Conservation (phyloP, 30 jellyfish, hydroid and myxozoan species). For the Rhopilema esculentum region DNA sequence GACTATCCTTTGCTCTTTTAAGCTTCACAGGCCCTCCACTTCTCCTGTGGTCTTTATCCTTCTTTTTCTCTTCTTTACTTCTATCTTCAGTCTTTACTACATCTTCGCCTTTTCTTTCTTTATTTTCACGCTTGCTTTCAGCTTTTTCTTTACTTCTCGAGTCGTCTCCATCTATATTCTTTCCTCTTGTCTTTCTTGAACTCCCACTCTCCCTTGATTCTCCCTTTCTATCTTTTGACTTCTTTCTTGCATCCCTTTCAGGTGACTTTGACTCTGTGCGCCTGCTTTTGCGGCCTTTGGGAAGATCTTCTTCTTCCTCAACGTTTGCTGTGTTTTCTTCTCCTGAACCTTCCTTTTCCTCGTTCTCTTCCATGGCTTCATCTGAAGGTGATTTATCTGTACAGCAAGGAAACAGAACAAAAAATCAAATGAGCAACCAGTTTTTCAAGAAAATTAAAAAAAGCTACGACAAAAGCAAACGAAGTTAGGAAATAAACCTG, state of each 20-base stretch:
- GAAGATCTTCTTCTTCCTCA: neutral
- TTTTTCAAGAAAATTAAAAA: too few species aligned
- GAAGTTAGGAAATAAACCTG: too few species aligned
- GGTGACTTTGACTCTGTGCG: conserved; percentile 11
- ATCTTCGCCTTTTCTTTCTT: conserved; percentile 2
- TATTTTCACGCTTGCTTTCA: neutral
- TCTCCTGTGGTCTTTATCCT: conserved; percentile 24
- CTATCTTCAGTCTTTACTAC: neutral
- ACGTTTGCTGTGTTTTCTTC: neutral
- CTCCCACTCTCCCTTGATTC: neutral
- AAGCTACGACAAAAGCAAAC: too few species aligned
- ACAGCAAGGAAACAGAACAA: neutral
- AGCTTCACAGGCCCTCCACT: conserved; percentile 68
- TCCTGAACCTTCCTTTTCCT: neutral
- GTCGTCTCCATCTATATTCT: neutral
- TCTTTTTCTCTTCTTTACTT: neutral
- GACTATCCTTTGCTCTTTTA: conserved; percentile 51
- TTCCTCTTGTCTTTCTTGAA: neutral
- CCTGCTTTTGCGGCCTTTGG: neutral
- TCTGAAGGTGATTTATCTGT: neutral
- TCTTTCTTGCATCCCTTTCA: conserved; percentile 26
- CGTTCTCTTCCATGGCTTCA: neutral
- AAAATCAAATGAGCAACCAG: neutral
- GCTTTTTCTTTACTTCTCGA: conserved; percentile 9
- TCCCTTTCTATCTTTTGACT: conserved; percentile 39